Evolutionary conservation across 2,888 invertebrate genomes (phyloP), one percentile per base, ranked within the genome.

Genomic region (Tetragonisca angustula): DNA sequence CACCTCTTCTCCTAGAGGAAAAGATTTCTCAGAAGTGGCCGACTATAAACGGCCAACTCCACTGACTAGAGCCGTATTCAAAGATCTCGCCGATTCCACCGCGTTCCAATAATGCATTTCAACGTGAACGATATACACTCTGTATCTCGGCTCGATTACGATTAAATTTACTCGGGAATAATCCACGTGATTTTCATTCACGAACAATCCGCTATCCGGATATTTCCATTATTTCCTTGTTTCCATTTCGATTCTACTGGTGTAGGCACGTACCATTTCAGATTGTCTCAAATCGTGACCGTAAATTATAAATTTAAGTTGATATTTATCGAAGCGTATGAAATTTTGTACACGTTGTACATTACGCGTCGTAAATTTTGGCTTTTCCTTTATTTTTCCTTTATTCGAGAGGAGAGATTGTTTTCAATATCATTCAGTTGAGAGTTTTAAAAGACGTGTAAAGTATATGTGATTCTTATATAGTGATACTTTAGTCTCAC

Each of bases 1-100:
- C 84, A 65, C 73, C 79, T 81, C 76, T 81, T 70, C 67, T 62
- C 27, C 75, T 43, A 52, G 75, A 59, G 73, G 71, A 68, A 76
- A 78, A 71, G 84, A 84, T 84, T 72, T 65, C 83, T 74, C 72
- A 75, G 82, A 86, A 86, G 82, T 82, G 82, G 79, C 74, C 65
- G 83, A 61, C 79, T 77, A 83, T 79, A 83, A 83, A 83, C 79
- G 86, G 75, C 64, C 82, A 52, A 61, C 68, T 76, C 61, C 56
- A 77, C 68, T 76, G 71, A 64, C 56, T 74, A 71, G 71, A 71
- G 71, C 52, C 56, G 75, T 67, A 76, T 85, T 81, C 85, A 81
- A 81, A 80, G 71, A 74, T 85, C 65, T 72, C 62, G 19, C 17
- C 81, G 27, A 70, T 65, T 43, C 9, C 2, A 43, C 43, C 4